Evolutionary conservation across 2,797 vertebrate genomes (phyloP), one percentile per base, ranked within the genome.

Genomic region (Periparus ater): DNA sequence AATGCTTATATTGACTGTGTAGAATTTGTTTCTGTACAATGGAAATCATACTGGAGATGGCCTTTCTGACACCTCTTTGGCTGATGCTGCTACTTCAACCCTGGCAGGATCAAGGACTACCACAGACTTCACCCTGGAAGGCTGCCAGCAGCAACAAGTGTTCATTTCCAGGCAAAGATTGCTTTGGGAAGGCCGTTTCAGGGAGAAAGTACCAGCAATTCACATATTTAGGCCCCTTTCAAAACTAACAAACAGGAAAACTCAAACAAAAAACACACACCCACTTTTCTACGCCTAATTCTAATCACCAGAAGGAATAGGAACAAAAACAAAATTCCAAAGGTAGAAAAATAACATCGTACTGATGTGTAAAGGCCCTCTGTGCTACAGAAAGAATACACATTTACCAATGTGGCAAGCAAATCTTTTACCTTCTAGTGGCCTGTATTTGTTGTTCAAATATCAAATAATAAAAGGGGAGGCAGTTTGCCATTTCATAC

Each of bases 401-500:
- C 40, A 32, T 57, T 78, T 81, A 74, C n/a, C 71, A 88, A 67
- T 1, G 21, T 14, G 10, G 7, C 26, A 94, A 63, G 16, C 22
- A 62, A 91, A 19, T 18, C 3, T 81, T 73, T 66, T 40, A n/a
- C 60, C 67, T 92, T 54, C 13, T 25, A 68, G 38, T 7, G 13
- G 18, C 50, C 54, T n/a, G 4, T 72, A 60, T 85, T 91, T 63
- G 51, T 32, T 66, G 44, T 38, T 93, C 51, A 85, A 87, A 48
- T 61, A 68, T 65, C 22, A 73, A 89, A 55, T 72, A 91, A 83
- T 66, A 66, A 82, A 67, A 84, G 38, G 21, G 51, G 51, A 67
- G 42, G 36, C 29, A 58, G 16, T 27, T 91, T 80, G 61, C 38
- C 10, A 32, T 55, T 76, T 79, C 15, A 5, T 63, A 67, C 42